A percentile compares a stretch with the other conserved stretches of the same genome.
Conservation (phyloP, 2,888 invertebrate genomes). For the Thera britannica region DNA sequence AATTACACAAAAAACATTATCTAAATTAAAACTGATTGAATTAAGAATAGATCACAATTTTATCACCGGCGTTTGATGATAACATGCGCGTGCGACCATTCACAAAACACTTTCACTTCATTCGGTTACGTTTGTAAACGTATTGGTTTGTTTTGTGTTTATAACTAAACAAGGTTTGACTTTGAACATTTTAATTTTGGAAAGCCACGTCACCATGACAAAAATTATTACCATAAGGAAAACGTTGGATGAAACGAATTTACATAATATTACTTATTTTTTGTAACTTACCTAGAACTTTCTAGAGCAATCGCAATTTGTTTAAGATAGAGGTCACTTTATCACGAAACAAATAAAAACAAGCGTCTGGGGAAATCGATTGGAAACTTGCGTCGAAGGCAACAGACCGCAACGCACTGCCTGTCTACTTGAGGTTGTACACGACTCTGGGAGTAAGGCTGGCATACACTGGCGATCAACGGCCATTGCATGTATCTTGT, state of each 20-base stretch:
- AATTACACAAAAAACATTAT: too few species aligned
- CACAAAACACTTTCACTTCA: conserved; percentile 16
- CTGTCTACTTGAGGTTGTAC: conserved; percentile 39
- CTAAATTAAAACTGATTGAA: too few species aligned
- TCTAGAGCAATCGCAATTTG: conserved; percentile 5
- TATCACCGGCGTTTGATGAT: conserved; percentile 9
- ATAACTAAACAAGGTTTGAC: too few species aligned
- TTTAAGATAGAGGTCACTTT: conserved; percentile 8
- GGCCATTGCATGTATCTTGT: not conserved
- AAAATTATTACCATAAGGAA: too few species aligned
- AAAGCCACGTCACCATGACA: too few species aligned
- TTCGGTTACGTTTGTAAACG: not conserved
- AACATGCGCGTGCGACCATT: conserved; percentile 6
- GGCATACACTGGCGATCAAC: conserved; percentile 12
- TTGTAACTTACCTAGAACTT: conserved; percentile 17
- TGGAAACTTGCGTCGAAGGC: conserved; percentile 51
- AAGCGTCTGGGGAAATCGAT: conserved; percentile 37
- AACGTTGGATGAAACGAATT: not conserved
- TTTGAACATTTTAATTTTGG: too few species aligned
- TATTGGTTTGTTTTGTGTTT: not conserved
- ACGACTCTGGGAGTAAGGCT: conserved; percentile 12
- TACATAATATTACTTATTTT: not conserved
- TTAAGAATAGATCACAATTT: not conserved
- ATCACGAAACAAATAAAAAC: conserved; percentile 25
- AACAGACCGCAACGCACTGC: conserved; percentile 66